Evolutionary conservation across 2,888 invertebrate species (phyloP).

Genomic region (Papilio demoleus): DNA sequence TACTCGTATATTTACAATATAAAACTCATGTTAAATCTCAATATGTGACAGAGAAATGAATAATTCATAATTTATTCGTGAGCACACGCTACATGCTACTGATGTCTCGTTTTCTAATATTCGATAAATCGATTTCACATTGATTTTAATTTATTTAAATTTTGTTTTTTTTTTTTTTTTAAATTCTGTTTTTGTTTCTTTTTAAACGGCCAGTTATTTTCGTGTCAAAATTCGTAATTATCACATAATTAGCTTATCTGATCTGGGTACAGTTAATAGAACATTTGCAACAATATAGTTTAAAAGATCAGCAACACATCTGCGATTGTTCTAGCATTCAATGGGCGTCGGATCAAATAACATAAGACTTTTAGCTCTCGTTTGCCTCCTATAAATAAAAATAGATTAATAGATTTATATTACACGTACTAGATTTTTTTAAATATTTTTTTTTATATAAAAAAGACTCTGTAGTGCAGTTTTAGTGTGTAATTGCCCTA

Average conservation of each 20-base stretch:
- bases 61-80: conserved; percentile 63
- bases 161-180: neutral
- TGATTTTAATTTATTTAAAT: too few species aligned
- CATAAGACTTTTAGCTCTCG: too few species aligned
- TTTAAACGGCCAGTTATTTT: neutral
- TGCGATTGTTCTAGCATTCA: too few species aligned
- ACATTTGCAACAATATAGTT: neutral
- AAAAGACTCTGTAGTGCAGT: too few species aligned
- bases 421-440: too few species aligned
- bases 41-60: conserved; percentile 55
- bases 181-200: neutral
- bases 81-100: conserved; percentile 68
- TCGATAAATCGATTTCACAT: neutral
- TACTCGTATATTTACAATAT: conserved; percentile 6
- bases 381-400: too few species aligned
- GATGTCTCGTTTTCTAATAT: conserved; percentile 58
- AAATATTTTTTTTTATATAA: too few species aligned
- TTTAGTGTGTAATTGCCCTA: neutral
- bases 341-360: too few species aligned
- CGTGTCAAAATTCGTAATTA: too few species aligned
- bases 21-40: conserved; percentile 26
- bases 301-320: too few species aligned
- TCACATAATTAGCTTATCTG: too few species aligned
- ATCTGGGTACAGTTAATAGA: neutral
- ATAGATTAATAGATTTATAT: too few species aligned